Evolutionary conservation across 2,888 invertebrate species (phyloP).

Genomic region (Drosophila pseudotakahashii): DNA sequence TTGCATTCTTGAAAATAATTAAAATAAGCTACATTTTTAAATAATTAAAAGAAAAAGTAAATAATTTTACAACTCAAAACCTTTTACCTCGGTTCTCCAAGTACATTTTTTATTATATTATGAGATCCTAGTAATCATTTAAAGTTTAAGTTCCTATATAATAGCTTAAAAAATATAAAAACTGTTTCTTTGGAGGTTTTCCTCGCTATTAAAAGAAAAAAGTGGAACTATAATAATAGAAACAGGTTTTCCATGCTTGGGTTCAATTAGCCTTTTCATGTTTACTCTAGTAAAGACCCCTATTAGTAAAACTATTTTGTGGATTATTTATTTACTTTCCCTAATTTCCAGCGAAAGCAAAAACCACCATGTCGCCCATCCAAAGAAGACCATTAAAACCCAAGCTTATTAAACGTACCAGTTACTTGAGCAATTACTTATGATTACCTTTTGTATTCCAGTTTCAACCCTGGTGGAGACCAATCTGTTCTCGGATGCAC

Average conservation of each 20-base stretch:
- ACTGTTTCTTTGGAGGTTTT: neutral
- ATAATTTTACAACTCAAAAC: too few species aligned
- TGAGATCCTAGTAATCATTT: too few species aligned
- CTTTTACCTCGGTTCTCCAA: too few species aligned
- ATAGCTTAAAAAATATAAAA: too few species aligned
- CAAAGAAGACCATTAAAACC: neutral
- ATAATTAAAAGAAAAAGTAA: too few species aligned
- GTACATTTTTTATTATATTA: too few species aligned
- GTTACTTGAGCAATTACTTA: neutral
- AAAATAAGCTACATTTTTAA: too few species aligned
- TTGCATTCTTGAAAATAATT: too few species aligned
- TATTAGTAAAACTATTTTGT: neutral
- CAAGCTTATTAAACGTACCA: neutral
- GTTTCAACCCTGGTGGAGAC: constrained; percentile 93
- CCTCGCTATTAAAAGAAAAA: neutral
- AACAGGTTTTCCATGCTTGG: neutral
- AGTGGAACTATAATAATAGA: neutral
- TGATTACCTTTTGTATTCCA: constrained; percentile 78
- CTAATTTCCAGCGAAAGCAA: constrained; percentile 40
- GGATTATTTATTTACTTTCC: neutral
- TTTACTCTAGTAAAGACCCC: neutral
- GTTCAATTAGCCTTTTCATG: neutral
- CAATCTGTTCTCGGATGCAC: constrained; percentile 96
- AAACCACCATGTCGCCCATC: constrained; percentile 23
- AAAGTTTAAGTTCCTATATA: too few species aligned